These are phyloP conservation scores for Catharus ustulatus DNA, from an alignment of 2,797 vertebrate genomes.

Conservation along the genomic window DNA sequence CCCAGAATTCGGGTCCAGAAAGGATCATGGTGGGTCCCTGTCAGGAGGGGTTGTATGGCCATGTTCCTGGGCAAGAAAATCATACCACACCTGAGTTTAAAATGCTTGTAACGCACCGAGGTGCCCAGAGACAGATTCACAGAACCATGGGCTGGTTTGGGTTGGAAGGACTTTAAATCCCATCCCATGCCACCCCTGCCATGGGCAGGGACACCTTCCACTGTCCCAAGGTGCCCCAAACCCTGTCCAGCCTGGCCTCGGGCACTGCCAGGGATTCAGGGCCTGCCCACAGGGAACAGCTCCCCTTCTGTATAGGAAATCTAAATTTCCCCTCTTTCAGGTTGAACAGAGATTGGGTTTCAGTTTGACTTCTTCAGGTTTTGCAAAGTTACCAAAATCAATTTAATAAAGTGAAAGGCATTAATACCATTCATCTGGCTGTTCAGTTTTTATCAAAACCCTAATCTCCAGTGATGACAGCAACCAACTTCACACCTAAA, in stretches of 20 bases:
- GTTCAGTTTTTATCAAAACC: not conserved
- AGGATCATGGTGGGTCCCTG: rapidly evolving
- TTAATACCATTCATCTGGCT: not conserved
- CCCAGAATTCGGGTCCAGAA: rapidly evolving
- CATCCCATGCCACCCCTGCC: rapidly evolving
- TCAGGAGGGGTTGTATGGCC: rapidly evolving
- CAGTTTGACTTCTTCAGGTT: not conserved
- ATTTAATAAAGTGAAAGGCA: not conserved
- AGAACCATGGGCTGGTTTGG: not conserved
- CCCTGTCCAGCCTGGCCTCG: rapidly evolving
- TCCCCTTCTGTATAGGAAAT: not conserved
- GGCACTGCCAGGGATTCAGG: not conserved
- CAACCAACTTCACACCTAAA: not conserved
- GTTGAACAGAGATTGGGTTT: not conserved
- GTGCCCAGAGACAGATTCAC: rapidly evolving
- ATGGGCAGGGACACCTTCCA: not conserved
- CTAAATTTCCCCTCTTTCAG: too few relatives aligned
- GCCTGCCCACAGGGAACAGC: not conserved
- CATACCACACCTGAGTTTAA: rapidly evolving
- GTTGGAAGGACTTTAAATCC: rapidly evolving
- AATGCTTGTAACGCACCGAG: too few relatives aligned
- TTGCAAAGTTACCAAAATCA: not conserved
- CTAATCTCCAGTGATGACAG: not conserved
- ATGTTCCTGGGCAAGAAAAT: not conserved
- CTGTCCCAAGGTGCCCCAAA: not conserved